Percentiles rank a stretch among this genome's conserved stretches.
phyloP scores from a whole-genome alignment of 2,113 vertebrate species.

The Rhinoderma darwinii region DNA sequence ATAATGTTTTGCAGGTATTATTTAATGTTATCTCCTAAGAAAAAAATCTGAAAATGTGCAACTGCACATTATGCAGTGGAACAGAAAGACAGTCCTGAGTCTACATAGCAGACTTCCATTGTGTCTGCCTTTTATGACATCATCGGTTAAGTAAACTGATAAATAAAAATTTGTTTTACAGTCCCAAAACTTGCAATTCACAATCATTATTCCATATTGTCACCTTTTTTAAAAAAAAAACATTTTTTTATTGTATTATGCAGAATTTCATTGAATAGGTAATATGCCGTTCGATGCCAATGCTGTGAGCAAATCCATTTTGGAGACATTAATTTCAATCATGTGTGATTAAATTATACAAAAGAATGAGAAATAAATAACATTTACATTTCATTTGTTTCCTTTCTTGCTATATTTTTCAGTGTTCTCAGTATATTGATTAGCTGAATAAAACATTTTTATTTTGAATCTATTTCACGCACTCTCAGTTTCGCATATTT shows the following conservation, averaged over 20 bases:
- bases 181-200: background rate
- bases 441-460: slow-evolving; percentile 37
- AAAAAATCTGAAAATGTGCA: background rate
- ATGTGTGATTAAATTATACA: slow-evolving; percentile 25
- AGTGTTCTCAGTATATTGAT: slow-evolving; percentile 42
- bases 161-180: background rate
- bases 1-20: too few relatives aligned
- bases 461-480: slow-evolving; percentile 17
- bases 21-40: too few relatives aligned
- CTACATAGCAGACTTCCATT: background rate
- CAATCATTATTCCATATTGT: background rate
- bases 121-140: background rate
- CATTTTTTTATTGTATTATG: background rate
- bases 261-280: background rate
- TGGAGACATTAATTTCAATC: slow-evolving; percentile 11
- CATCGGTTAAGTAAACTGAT: background rate
- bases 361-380: slow-evolving; percentile 25
- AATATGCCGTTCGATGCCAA: background rate
- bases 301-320: background rate
- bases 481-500: slow-evolving; percentile 6
- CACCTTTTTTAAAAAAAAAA: background rate
- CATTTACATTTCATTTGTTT: slow-evolving; percentile 20
- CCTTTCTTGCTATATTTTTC: slow-evolving; percentile 11
- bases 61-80: background rate
- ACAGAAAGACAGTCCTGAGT: background rate